Base-by-base conservation (phyloP, 2,888 invertebrate genomes). In the Ethmia dodecea region DNA sequence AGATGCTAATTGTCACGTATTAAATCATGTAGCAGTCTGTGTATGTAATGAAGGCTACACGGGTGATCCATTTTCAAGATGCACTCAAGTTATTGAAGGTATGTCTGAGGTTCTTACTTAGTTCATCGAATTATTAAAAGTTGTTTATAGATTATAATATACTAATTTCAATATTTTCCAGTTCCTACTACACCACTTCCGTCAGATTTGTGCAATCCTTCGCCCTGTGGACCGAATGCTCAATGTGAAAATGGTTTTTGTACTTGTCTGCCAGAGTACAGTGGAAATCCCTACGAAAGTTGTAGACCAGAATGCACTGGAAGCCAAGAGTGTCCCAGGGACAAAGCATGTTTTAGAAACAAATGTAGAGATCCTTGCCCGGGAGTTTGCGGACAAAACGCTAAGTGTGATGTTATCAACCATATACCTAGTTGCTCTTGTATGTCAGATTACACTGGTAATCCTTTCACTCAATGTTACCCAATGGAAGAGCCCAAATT, bases 21-120 rank as follows among this genome's bases (percentile, higher is more conserved):
- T 92, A 14, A 94, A 93, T 63, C 94, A 95, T 65, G 89, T 93
- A 22, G 94, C 94, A n/a, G 90, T 93, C 26, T 94, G 94, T 64
- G 91, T 91, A 1, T 94, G 94, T 56, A 89, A 91, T 45, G 90
- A 90, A 42, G 92, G 92, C 16, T 92, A 89, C 54, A 92, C 91
- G 1, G 94, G 94, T n/a, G 93, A 95, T 89, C 93, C 95, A 20
- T 94, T 94, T 56, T 89, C 89, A 11, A 90, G 92, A 55, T 94
- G 94, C 59, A 87, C 79, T 33, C 87, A 87, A 18, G 86, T 91
- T 40, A 86, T 88, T 29, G 63, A 73, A 76, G 78, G 84, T 84
- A 67, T 9, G 20, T 29, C 3, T n/a, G n/a, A n/a, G n/a, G n/a
- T n/a, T n/a, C n/a, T n/a, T n/a, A n/a, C n/a, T n/a, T n/a, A n/a